These are phyloP conservation scores for Enteromius fasciolatus DNA, from an alignment of 2,797 vertebrate genomes.

Conservation along the genomic window DNA sequence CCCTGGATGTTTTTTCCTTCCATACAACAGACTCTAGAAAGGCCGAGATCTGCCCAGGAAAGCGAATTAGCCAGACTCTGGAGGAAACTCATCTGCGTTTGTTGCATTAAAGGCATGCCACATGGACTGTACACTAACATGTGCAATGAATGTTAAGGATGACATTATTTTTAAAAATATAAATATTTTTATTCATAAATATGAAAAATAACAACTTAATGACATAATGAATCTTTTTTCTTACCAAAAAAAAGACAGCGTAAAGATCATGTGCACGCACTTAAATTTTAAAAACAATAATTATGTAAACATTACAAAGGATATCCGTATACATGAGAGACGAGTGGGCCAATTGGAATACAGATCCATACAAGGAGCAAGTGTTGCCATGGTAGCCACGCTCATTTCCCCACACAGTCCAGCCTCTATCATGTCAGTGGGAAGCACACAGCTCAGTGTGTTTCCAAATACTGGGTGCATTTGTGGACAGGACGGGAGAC, in stretches of 20 bases:
- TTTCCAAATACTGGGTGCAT: slow-evolving; percentile 72
- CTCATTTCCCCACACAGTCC: slow-evolving; percentile 76
- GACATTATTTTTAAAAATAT: neutral
- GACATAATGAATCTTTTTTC: neutral
- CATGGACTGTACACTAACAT: slow-evolving; percentile 75
- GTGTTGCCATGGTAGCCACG: slow-evolving; percentile 67
- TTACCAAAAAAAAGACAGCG: neutral
- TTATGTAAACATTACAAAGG: slow-evolving; percentile 63
- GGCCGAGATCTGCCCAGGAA: slow-evolving; percentile 67
- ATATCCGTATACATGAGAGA: slow-evolving; percentile 76
- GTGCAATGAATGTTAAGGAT: slow-evolving; percentile 69
- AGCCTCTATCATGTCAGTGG: slow-evolving; percentile 69
- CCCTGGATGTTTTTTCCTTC: slow-evolving; percentile 38
- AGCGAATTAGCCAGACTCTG: slow-evolving; percentile 66
- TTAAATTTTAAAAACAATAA: neutral
- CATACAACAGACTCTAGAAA: slow-evolving; percentile 50
- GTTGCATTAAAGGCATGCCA: slow-evolving; percentile 69
- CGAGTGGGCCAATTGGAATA: slow-evolving; percentile 74
- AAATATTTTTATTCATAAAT: neutral
- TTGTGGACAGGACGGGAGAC: slow-evolving; percentile 47
- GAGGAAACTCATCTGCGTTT: slow-evolving; percentile 66
- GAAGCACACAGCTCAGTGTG: slow-evolving; percentile 70
- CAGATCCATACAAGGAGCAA: slow-evolving; percentile 75
- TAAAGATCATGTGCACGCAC: neutral
- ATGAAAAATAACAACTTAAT: neutral